Conservation (phyloP, 1,140 invertebrate genomes). For the Anoplophora glabripennis region DNA sequence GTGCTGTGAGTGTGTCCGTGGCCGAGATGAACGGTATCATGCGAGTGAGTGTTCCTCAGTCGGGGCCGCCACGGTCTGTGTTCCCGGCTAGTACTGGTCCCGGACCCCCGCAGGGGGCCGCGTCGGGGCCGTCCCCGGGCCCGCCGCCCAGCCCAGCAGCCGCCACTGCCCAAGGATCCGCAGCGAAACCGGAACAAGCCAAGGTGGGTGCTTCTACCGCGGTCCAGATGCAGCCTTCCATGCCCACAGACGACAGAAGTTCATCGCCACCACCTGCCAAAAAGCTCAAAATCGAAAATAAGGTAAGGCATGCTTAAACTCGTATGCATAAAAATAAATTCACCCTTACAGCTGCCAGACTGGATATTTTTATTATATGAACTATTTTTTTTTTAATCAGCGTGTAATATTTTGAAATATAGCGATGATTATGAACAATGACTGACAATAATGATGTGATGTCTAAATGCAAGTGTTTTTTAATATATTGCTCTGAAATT, state of each 20-base stretch:
- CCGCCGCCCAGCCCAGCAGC: constrained; percentile 53
- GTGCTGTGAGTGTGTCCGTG: constrained; percentile 32
- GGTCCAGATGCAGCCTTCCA: constrained; percentile 18
- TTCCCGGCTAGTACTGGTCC: constrained; percentile 52
- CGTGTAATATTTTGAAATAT: no score
- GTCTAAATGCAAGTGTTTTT: no score
- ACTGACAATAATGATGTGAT: no score
- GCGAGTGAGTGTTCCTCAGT: constrained; percentile 51
- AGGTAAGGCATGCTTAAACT: constrained; percentile 52
- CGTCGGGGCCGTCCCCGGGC: constrained; percentile 47
- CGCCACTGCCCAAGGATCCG: constrained; percentile 52
- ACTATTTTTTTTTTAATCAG: no score
- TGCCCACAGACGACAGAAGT: constrained; percentile 34
- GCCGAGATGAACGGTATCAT: constrained; percentile 51
- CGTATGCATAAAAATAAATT: no score
- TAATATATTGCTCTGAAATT: no score
- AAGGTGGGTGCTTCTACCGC: constrained; percentile 51
- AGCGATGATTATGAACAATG: no score
- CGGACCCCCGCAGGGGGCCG: constrained; percentile 49
- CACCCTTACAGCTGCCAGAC: no score
- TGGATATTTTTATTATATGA: no score
- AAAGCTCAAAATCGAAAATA: constrained; percentile 65
- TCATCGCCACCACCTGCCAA: constrained; percentile 62
- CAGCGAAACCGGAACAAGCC: constrained; percentile 54
- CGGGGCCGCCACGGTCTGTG: constrained; percentile 44